Evolutionary conservation across 2,113 vertebrate genomes (phyloP).

Genomic region (Tricholaema leucomelas): DNA sequence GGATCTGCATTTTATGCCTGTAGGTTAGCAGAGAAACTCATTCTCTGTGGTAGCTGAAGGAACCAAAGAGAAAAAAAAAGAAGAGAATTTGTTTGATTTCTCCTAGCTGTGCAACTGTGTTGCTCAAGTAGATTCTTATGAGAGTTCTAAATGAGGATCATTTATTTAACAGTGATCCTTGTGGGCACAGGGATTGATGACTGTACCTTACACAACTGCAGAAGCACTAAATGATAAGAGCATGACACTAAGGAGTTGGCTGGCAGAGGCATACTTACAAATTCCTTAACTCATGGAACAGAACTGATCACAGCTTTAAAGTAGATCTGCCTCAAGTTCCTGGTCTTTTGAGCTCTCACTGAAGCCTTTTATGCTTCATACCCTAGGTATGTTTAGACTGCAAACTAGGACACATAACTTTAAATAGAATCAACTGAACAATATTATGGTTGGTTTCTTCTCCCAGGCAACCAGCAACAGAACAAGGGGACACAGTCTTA

Average conservation of each 20-base stretch:
- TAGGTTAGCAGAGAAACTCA: not conserved
- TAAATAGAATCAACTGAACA: not conserved
- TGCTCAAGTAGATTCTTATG: not conserved
- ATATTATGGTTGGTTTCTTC: no score
- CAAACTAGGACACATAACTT: not conserved
- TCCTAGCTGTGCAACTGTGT: not conserved
- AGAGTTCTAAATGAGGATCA: not conserved
- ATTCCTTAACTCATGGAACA: not conserved
- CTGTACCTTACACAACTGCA: not conserved
- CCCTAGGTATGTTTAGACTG: not conserved
- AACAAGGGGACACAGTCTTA: no score
- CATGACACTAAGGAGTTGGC: not conserved
- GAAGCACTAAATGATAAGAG: not conserved
- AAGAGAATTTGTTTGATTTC: not conserved
- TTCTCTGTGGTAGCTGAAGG: not conserved
- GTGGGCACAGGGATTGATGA: not conserved
- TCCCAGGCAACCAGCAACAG: no score
- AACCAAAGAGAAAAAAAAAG: not conserved
- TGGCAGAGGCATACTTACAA: not conserved
- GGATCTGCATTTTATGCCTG: constrained; percentile 1
- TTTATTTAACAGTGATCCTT: not conserved
- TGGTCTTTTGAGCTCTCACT: not conserved
- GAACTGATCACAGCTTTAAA: not conserved
- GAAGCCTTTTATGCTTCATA: not conserved
- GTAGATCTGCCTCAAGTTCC: not conserved